phyloP scores from a whole-genome alignment of 64 coral and sea anemone genomes.

The Montipora sp. region DNA sequence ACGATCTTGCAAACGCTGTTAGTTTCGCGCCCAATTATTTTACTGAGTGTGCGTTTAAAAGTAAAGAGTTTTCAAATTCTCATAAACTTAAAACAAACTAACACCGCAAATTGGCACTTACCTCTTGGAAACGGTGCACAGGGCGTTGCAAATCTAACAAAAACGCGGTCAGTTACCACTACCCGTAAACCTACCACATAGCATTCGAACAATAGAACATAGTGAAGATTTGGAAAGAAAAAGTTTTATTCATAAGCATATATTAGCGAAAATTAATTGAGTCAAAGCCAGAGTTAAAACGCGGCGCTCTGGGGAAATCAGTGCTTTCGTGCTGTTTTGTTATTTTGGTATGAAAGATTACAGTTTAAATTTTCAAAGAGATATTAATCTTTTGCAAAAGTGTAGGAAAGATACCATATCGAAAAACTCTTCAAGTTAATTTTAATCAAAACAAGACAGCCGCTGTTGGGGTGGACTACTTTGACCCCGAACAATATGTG shows the following conservation, averaged over 20 bases:
- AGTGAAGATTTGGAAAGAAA: too few species aligned
- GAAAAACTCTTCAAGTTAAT: constrained; percentile 3
- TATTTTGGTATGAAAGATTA: background rate
- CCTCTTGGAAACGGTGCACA: background rate
- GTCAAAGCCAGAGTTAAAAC: too few species aligned
- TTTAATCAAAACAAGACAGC: constrained; percentile 22
- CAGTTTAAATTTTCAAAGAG: background rate
- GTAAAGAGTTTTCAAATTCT: background rate
- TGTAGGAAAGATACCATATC: background rate
- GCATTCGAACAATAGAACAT: too few species aligned
- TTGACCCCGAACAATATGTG: background rate
- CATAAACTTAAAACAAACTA: background rate
- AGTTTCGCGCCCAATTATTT: too few species aligned
- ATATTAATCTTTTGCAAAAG: background rate
- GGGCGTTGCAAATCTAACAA: too few species aligned
- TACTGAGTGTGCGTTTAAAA: background rate
- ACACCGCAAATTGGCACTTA: background rate
- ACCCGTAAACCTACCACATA: too few species aligned
- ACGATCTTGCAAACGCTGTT: too few species aligned
- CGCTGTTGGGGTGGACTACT: background rate
- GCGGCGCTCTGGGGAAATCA: background rate
- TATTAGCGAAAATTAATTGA: too few species aligned
- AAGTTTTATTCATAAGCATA: too few species aligned
- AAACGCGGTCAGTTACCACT: too few species aligned
- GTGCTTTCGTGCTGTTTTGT: background rate